Percentiles rank a stretch among this genome's conserved stretches.
Evolutionary conservation across 2,113 vertebrate genomes (phyloP).

Genomic region (Geococcyx californianus): DNA sequence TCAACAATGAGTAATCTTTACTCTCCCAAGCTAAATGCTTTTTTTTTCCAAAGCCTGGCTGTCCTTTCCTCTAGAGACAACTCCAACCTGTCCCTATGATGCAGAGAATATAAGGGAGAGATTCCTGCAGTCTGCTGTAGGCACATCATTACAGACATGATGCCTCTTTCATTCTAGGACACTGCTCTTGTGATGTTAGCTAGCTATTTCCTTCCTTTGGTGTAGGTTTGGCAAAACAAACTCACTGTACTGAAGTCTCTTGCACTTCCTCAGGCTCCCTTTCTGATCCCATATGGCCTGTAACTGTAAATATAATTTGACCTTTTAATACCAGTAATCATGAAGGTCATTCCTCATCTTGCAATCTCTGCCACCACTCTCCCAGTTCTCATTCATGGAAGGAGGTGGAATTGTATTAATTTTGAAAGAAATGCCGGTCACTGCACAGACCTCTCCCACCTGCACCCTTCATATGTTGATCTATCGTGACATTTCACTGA

Average conservation of each 20-base stretch:
- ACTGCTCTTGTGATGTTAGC: neutral
- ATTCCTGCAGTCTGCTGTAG: neutral
- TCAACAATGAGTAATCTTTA: neutral
- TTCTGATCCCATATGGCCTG: neutral
- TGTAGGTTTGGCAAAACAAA: neutral
- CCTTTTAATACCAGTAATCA: neutral
- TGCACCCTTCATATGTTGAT: neutral
- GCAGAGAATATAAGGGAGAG: neutral
- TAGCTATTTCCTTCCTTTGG: neutral
- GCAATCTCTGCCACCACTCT: neutral
- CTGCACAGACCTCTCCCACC: neutral
- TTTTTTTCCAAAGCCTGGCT: neutral
- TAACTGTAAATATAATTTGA: neutral
- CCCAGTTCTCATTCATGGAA: neutral
- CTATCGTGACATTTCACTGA: neutral
- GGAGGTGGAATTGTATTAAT: neutral
- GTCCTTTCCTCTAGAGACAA: neutral
- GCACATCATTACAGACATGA: neutral
- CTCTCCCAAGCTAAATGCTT: neutral
- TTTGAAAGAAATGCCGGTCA: neutral
- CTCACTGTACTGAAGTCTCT: neutral
- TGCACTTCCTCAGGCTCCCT: neutral
- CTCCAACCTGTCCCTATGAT: neutral
- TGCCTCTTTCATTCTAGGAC: neutral
- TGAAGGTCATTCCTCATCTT: neutral